Evolutionary conservation across 1,140 invertebrate species (phyloP).

Genomic region (Drosophila kanapiae): DNA sequence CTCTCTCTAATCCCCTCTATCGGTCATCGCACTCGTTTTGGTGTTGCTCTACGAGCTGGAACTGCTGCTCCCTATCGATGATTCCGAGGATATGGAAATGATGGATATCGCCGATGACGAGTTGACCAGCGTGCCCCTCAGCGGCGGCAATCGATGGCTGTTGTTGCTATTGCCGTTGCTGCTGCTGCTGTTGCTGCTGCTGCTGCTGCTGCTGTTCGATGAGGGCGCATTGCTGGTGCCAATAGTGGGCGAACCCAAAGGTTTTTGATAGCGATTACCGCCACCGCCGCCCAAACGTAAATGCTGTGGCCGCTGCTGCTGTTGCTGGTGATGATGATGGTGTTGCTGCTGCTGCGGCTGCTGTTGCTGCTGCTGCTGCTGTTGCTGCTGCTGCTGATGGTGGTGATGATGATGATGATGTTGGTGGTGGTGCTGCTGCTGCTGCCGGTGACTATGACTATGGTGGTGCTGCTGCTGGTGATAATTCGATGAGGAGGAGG

Average conservation of each 20-base stretch:
- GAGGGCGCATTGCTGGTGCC: constrained; percentile 7
- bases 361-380: constrained; percentile 19
- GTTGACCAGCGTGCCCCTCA: constrained; percentile 68
- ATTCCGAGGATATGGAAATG: constrained; percentile 84
- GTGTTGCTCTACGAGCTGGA: constrained; percentile 57
- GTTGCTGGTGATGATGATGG: background rate
- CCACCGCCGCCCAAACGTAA: constrained; percentile 16
- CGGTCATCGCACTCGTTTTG: constrained; percentile 46
- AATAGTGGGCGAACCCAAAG: constrained; percentile 28
- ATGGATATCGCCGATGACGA: constrained; percentile 77
- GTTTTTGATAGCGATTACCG: constrained; percentile 30
- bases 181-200: constrained; percentile 7
- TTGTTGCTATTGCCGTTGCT: constrained; percentile 24
- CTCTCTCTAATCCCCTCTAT: constrained; percentile 2
- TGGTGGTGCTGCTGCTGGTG: constrained; percentile 41
- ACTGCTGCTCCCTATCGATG: constrained; percentile 72
- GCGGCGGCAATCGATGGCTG: constrained; percentile 52
- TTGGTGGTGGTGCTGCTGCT: constrained; percentile 42
- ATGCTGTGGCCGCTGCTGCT: constrained; percentile 40
- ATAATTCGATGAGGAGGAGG: constrained; percentile 33
- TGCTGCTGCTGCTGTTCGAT: constrained; percentile 39
- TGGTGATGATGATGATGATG: constrained; percentile 50
- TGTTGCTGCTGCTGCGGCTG: background rate
- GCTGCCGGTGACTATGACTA: constrained; percentile 46
- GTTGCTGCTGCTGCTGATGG: constrained; percentile 34